Evolutionary conservation across 2,797 vertebrate genomes (phyloP).

Genomic region (Spea hammondii): DNA sequence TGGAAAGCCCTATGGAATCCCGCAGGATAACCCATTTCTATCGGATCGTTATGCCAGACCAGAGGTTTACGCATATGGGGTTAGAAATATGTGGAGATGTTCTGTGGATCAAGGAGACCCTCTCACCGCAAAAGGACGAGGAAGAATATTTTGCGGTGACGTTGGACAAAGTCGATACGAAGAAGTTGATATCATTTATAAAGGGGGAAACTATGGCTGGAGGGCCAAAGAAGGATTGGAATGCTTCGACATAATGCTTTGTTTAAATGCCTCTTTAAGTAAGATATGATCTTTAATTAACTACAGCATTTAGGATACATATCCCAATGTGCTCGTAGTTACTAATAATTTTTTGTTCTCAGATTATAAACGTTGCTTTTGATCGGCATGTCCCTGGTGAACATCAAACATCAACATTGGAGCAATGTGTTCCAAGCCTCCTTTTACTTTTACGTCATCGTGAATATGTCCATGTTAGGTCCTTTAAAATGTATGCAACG

Average conservation of each 20-base stretch:
- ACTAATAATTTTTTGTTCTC: not conserved
- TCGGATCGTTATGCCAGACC: conserved; percentile 65
- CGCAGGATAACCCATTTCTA: conserved; percentile 78
- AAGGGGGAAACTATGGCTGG: conserved; percentile 85
- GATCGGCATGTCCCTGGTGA: too few species aligned
- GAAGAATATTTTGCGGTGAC: conserved; percentile 83
- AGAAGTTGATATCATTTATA: conserved; percentile 78
- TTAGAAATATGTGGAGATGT: conserved; percentile 85
- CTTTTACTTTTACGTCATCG: too few species aligned
- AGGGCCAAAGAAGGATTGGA: conserved; percentile 84
- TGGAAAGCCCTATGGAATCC: conserved; percentile 69
- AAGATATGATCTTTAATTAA: conserved; percentile 50
- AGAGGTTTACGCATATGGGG: conserved; percentile 77
- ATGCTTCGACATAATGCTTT: conserved; percentile 79
- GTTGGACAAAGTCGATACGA: conserved; percentile 84
- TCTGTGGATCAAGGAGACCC: conserved; percentile 79
- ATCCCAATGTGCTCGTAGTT: not conserved
- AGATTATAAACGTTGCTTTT: too few species aligned
- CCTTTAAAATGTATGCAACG: too few species aligned
- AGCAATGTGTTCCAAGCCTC: too few species aligned
- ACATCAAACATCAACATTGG: too few species aligned
- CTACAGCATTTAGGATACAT: not conserved
- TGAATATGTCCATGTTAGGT: too few species aligned
- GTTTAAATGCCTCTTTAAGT: conserved; percentile 76
- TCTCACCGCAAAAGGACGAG: conserved; percentile 65